Base-by-base conservation (phyloP, 2,113 vertebrate genomes). In the Murina feae region DNA sequence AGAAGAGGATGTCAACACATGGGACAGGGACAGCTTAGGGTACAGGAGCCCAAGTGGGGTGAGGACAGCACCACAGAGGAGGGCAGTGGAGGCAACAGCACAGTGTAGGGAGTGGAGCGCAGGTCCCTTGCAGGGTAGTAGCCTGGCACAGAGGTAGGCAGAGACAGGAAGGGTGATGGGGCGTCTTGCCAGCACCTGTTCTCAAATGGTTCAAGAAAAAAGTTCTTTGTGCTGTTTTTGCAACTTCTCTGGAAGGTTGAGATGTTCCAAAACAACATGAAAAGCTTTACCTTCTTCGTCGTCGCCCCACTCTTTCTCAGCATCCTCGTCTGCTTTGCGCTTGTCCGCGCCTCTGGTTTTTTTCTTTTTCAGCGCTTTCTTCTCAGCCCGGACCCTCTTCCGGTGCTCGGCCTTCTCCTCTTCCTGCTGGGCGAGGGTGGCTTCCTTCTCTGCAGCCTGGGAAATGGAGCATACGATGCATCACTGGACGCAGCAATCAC, bases 381-480 rank as follows among this genome's bases (percentile, higher is more conserved):
- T 99, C 47, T 99, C 99, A 0, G 98, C 98, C 95, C 98, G 98
- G 16, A 94, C 85, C 94, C 98, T 99, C 88, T 99, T 99, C 16
- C 98, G 98, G 75, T 99, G 99, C 12, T 99, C 99, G 0, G 81
- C 95, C 97, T 98, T 98, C 20, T 99, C 99, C 28, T 99, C 99
- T 82, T 99, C 99, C 75, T 99, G 99, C 82, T 98, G 98, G n/a
- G 97, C 98, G 4, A 98, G 93, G 76, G 97, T 97, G 32, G 99
- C 99, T 97, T 99, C 99, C 97, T 99, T 99, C 98, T 98, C 98
- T 0, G 99, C 99, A 71, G 97, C 99, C 99, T 99, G 78, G 6
- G 92, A 94, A 96, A 1, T 69, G 0, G 2, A 30, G 35, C 28
- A 4, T 1, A 37, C 1, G 44, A 12, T 0, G 0, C 11, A 0